These are phyloP conservation scores for Ardeotis arabs DNA, from an alignment of 2,113 vertebrate genomes.

Conservation along the genomic window DNA sequence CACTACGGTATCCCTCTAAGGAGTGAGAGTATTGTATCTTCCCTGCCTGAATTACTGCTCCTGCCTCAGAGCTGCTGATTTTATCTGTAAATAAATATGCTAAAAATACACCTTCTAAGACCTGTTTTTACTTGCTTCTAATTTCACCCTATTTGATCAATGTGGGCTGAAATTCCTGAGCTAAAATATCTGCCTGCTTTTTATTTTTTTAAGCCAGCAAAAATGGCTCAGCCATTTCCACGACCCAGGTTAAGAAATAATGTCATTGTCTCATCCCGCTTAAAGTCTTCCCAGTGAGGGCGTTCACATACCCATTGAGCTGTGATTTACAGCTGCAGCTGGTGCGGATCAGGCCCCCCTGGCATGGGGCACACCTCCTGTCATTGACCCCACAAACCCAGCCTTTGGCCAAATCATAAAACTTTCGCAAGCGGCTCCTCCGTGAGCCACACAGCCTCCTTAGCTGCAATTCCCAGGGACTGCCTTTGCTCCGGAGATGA, in stretches of 20 bases:
- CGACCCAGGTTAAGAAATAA: not conserved
- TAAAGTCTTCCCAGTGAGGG: not conserved
- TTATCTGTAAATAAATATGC: not conserved
- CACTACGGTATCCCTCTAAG: not conserved
- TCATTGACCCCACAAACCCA: conserved; percentile 1
- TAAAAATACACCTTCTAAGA: not conserved
- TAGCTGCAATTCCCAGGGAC: rapidly evolving
- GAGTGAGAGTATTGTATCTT: not conserved
- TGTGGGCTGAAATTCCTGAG: not conserved
- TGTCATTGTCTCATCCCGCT: not conserved
- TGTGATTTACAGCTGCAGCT: not conserved
- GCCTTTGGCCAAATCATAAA: not conserved
- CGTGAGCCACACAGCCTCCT: not conserved
- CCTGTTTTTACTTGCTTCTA: not conserved
- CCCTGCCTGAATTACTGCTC: not conserved
- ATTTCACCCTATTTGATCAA: not conserved
- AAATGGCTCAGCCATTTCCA: not conserved
- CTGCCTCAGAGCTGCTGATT: not conserved
- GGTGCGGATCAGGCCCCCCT: not conserved
- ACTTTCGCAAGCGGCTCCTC: not conserved
- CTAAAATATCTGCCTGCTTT: not conserved
- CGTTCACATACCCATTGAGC: not conserved
- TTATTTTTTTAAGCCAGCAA: not conserved
- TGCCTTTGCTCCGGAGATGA: not conserved
- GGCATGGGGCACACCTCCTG: not conserved